A percentile compares a stretch with the other conserved stretches of the same genome.
phyloP scores from a whole-genome alignment of 2,113 vertebrate genomes.

The Hippocampus abdominalis region DNA sequence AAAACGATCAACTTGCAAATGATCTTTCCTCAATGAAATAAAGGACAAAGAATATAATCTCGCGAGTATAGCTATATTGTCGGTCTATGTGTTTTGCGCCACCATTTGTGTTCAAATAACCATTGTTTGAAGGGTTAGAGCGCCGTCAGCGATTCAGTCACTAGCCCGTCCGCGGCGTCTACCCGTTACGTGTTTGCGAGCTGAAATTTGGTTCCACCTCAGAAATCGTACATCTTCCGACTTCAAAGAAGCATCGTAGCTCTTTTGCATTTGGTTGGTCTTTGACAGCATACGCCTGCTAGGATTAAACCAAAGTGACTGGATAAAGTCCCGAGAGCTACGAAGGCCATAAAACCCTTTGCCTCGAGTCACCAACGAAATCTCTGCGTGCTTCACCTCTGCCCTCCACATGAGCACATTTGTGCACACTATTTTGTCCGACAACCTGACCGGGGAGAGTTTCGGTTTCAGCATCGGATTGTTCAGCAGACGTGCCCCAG shows the following conservation, averaged over 20 bases:
- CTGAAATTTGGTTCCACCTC: too few relatives aligned
- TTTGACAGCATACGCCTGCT: conserved; percentile 36
- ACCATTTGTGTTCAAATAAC: too few relatives aligned
- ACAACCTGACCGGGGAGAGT: conserved; percentile 21
- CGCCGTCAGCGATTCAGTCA: too few relatives aligned
- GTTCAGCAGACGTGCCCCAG: conserved; percentile 2
- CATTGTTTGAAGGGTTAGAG: too few relatives aligned
- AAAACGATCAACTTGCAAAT: background rate
- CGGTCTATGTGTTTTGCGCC: too few relatives aligned
- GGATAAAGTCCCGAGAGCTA: conserved; percentile 26
- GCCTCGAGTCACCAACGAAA: conserved; percentile 49
- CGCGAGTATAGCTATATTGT: too few relatives aligned
- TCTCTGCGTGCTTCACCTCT: conserved; percentile 18
- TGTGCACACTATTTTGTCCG: conserved; percentile 28
- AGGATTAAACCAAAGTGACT: conserved; percentile 31
- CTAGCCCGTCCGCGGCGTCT: too few relatives aligned
- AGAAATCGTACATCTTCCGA: background rate
- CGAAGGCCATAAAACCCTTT: conserved; percentile 37
- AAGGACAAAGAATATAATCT: too few relatives aligned
- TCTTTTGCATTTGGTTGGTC: conserved; percentile 3
- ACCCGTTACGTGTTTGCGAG: too few relatives aligned
- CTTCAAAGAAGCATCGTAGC: background rate
- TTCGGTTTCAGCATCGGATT: conserved; percentile 7
- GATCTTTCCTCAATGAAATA: too few relatives aligned
- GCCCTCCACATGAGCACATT: conserved; percentile 22